Conservation (phyloP, 2,888 invertebrate genomes). For the Hirtodrosophila confusa region DNA sequence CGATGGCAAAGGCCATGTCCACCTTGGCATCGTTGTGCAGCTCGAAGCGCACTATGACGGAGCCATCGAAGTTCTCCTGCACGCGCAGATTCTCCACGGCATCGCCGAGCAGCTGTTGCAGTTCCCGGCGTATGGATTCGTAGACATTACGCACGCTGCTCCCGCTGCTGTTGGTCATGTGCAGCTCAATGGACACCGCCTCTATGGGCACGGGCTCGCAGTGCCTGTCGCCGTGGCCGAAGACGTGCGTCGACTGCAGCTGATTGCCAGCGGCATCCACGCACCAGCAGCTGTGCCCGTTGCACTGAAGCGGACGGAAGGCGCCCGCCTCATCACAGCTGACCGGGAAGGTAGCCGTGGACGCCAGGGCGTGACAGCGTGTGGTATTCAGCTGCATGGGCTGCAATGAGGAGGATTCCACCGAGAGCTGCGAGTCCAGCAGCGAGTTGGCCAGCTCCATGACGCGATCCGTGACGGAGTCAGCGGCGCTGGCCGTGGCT, state of each 20-base stretch:
- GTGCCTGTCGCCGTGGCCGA: slow-evolving; percentile 85
- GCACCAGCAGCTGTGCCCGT: slow-evolving; percentile 90
- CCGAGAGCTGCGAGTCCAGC: slow-evolving; percentile 82
- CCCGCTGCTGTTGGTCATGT: slow-evolving; percentile 87
- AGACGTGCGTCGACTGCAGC: slow-evolving; percentile 87
- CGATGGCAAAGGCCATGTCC: slow-evolving; percentile 91
- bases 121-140: slow-evolving; percentile 84
- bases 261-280: slow-evolving; percentile 93
- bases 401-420: slow-evolving; percentile 70
- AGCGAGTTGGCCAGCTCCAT: slow-evolving; percentile 80
- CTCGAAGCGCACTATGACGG: slow-evolving; percentile 86
- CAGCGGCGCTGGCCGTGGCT: slow-evolving; percentile 27
- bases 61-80: slow-evolving; percentile 85
- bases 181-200: slow-evolving; percentile 90
- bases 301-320: slow-evolving; percentile 91
- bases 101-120: slow-evolving; percentile 83
- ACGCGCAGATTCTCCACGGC: slow-evolving; percentile 86
- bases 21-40: slow-evolving; percentile 90
- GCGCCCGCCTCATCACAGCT: slow-evolving; percentile 89
- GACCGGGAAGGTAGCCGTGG: slow-evolving; percentile 84
- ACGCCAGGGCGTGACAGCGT: slow-evolving; percentile 84
- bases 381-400: slow-evolving; percentile 79
- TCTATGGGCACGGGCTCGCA: slow-evolving; percentile 89
- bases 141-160: slow-evolving; percentile 85
- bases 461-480: slow-evolving; percentile 73